These are phyloP conservation scores for Drosophila kikkawai DNA, from an alignment of 1,140 invertebrate species.

Conservation along the genomic window DNA sequence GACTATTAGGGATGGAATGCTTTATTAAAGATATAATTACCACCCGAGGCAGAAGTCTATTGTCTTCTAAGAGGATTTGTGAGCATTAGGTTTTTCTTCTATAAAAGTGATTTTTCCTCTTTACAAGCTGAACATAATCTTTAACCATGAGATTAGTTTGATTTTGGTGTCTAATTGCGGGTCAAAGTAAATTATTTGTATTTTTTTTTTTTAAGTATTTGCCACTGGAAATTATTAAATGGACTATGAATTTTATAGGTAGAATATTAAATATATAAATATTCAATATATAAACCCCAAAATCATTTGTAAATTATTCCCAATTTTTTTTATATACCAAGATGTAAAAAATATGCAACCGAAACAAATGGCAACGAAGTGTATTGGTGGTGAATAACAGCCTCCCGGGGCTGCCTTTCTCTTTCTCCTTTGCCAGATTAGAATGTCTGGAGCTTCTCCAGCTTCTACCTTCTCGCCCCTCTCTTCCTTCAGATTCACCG, in stretches of 20 bases:
- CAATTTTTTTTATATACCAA: background rate
- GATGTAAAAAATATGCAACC: slow-evolving; percentile 15
- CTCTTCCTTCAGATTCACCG: background rate
- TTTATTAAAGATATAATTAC: background rate
- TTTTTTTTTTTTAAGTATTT: background rate
- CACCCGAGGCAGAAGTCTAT: background rate
- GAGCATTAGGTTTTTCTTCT: too few relatives aligned
- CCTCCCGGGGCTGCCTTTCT: slow-evolving; percentile 14
- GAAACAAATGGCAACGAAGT: slow-evolving; percentile 1
- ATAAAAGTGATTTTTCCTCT: too few relatives aligned
- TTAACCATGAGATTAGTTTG: background rate
- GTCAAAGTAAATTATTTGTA: background rate
- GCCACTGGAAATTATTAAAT: too few relatives aligned
- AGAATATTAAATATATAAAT: background rate
- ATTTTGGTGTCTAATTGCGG: background rate
- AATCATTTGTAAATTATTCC: too few relatives aligned
- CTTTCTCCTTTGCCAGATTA: slow-evolving; percentile 10
- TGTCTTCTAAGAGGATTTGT: slow-evolving; percentile 6
- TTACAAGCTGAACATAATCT: background rate
- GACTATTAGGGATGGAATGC: background rate
- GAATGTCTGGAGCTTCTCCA: slow-evolving; percentile 6
- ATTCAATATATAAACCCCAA: background rate
- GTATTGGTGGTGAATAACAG: background rate
- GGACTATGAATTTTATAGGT: too few relatives aligned
- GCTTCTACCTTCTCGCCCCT: background rate